Base-by-base conservation (phyloP, 2,888 invertebrate species). In the Leptinotarsa tumamoca region DNA sequence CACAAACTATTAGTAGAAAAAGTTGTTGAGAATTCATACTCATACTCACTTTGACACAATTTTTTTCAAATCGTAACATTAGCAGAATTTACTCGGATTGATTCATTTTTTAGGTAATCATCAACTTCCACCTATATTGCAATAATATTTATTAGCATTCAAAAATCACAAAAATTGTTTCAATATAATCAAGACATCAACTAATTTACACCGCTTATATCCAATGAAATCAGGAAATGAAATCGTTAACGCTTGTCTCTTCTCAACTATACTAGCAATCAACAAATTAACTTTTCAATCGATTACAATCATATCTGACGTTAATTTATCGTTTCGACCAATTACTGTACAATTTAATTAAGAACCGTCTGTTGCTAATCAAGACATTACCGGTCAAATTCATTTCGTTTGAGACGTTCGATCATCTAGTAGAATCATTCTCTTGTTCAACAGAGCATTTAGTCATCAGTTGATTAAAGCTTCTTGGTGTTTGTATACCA, bases 401-500 rank as follows among this genome's bases (percentile, higher is more conserved):
- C 50, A 49, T 49, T 61, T 18, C 17, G n/a, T 71, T 63, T 33
- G 5, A 43, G 13, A 43, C n/a, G n/a, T 63, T 63, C 43, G 33
- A 63, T 63, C 27, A 63, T 63, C 27, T 43, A 43, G 63, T 18
- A 63, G 17, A 63, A 43, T 43, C 43, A 43, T 43, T 43, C n/a
- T 43, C 33, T 33, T 27, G 43, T 27, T 63, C n/a, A 63, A n/a
- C 33, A 43, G 63, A 63, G 63, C 70, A 58, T 70, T 61, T 10
- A 75, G 66, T 68, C 68, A 63, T 66, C 75, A 71, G 68, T 74
- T 79, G 76, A 78, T 79, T 79, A 79, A 75, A 79, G 69, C 77
- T 61, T 76, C 76, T 77, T 76, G 74, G 74, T 80, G 76, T 78
- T 79, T 79, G 77, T 74, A 75, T 70, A 80, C 78, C 74, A 78